Percentiles rank a stretch among this genome's conserved stretches.
Conservation (phyloP, 1,140 invertebrate genomes). For the Hylyphantes graminicola region DNA sequence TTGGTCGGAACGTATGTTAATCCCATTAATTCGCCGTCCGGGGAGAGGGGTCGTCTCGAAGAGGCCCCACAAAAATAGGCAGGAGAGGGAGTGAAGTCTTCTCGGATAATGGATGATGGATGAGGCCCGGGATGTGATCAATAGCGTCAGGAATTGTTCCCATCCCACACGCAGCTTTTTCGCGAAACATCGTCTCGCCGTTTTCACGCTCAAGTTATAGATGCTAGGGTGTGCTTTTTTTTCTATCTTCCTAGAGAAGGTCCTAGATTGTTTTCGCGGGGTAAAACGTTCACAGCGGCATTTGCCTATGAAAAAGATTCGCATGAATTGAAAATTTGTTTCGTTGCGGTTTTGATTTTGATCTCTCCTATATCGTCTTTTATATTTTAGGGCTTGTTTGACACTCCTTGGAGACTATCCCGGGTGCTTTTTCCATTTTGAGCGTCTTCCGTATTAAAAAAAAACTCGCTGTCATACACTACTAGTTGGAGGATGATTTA, state of each 20-base stretch:
- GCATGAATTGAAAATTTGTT: conserved; percentile 57
- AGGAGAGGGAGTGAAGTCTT: conserved; percentile 54
- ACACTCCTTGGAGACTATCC: conserved; percentile 15
- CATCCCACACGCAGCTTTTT: conserved; percentile 52
- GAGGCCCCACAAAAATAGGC: conserved; percentile 43
- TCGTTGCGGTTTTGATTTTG: conserved; percentile 51
- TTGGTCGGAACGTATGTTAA: conserved; percentile 57
- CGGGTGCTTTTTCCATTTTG: neutral
- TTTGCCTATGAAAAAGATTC: conserved; percentile 24
- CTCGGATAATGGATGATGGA: conserved; percentile 59
- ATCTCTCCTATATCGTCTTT: too few relatives aligned
- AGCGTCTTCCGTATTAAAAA: conserved; percentile 24
- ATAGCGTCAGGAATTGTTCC: conserved; percentile 59
- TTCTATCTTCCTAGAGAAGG: conserved; percentile 21
- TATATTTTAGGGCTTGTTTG: conserved; percentile 1
- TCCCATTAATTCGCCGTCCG: conserved; percentile 53
- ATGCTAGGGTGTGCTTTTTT: conserved; percentile 9
- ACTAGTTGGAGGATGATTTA: conserved; percentile 34
- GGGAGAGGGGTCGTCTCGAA: conserved; percentile 29
- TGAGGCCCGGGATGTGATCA: conserved; percentile 50
- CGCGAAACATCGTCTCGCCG: conserved; percentile 57
- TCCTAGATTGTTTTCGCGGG: conserved; percentile 54
- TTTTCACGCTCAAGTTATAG: conserved; percentile 56
- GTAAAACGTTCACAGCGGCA: conserved; percentile 38
- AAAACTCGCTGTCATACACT: conserved; percentile 11